These are phyloP conservation scores for Xylota sylvarum DNA, from an alignment of 2,888 invertebrate genomes.

Conservation along the genomic window DNA sequence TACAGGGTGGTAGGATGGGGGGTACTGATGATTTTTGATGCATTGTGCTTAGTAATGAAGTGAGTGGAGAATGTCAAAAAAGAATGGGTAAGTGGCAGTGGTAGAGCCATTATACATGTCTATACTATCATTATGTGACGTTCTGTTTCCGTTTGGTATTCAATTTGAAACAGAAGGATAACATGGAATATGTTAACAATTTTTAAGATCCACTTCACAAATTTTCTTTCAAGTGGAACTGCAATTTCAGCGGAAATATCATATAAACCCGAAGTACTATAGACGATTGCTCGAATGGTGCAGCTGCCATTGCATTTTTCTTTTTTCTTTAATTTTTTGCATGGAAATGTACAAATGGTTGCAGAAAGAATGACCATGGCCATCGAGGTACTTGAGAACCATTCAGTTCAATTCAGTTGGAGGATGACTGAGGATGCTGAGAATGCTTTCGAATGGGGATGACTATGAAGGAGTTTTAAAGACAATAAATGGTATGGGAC, in stretches of 20 bases:
- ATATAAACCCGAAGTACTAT: neutral
- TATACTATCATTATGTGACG: no score
- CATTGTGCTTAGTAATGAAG: no score
- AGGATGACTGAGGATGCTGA: neutral
- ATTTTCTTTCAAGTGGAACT: neutral
- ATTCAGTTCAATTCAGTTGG: conserved; percentile 1
- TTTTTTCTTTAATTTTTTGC: no score
- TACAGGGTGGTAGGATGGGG: neutral
- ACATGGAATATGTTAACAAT: neutral
- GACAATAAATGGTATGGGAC: neutral
- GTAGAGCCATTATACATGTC: no score
- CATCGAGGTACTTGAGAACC: conserved; percentile 26
- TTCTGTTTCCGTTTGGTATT: no score
- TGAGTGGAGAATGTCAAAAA: no score
- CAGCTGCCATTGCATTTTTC: conserved; percentile 1
- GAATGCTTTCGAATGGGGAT: neutral
- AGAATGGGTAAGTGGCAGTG: no score
- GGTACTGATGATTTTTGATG: no score
- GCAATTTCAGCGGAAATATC: neutral
- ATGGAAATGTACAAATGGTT: conserved; percentile 19
- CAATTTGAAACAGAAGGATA: neutral
- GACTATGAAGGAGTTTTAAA: no score
- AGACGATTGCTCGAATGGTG: neutral
- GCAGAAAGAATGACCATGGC: conserved; percentile 15
- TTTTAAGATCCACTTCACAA: neutral